Percentiles rank a stretch among this genome's conserved stretches.
Conservation (phyloP, 2,888 invertebrate genomes). For the Argyresthia albistria region DNA sequence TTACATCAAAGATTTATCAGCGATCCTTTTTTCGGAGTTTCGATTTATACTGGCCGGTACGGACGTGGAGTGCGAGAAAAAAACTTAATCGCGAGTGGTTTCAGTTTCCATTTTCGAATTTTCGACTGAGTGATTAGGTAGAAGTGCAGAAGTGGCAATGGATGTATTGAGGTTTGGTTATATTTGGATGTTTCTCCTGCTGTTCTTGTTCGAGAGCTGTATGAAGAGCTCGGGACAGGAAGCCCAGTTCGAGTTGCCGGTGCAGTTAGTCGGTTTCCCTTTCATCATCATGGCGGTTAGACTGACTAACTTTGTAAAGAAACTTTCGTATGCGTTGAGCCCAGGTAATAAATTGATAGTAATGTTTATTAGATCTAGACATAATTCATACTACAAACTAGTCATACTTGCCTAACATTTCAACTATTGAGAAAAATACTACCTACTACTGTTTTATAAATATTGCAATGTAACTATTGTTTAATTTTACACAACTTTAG, state of each 20-base stretch:
- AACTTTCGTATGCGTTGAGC: conserved; percentile 84
- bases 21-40: no score
- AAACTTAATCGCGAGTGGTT: no score
- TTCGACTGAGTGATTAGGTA: no score
- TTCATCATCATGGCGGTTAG: conserved; percentile 86
- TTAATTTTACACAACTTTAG: no score
- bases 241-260: conserved; percentile 71
- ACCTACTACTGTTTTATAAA: no score
- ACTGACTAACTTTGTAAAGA: conserved; percentile 86
- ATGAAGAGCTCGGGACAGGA: conserved; percentile 41
- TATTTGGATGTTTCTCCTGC: conserved; percentile 35
- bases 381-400: neutral
- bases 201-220: conserved; percentile 43
- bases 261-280: conserved; percentile 87
- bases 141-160: conserved; percentile 22
- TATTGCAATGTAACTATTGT: no score
- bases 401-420: no score
- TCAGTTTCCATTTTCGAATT: no score
- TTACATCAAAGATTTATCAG: conserved; percentile 9
- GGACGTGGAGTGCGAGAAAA: no score
- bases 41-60: no score
- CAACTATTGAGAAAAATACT: no score
- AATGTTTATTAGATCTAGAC: no score
- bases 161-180: conserved; percentile 46
- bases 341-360: conserved; percentile 75